These are phyloP conservation scores for Gymnopithys bicolor DNA, from an alignment of 2,797 vertebrate species.

Conservation along the genomic window DNA sequence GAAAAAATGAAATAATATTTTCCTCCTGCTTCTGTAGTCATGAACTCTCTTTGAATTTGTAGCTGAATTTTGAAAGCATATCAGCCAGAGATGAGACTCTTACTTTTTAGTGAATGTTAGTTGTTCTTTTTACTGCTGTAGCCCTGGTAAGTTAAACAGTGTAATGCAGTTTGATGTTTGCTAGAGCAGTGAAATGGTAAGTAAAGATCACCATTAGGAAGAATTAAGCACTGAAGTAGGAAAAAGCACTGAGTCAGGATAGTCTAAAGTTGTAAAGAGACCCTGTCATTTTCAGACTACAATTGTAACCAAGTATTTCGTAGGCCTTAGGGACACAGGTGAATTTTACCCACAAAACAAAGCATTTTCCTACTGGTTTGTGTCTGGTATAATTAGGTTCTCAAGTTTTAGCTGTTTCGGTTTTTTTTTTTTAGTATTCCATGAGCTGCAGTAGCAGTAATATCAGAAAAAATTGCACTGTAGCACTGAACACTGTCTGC, in stretches of 20 bases:
- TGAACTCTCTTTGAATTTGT: not conserved
- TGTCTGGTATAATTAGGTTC: not conserved
- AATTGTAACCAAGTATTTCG: not conserved
- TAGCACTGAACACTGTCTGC: not conserved
- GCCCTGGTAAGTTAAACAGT: not conserved
- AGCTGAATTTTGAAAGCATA: not conserved
- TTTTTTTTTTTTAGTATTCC: not conserved
- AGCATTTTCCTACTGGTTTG: not conserved
- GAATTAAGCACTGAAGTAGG: not conserved
- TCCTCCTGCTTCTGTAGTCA: not conserved
- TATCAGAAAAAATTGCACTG: not conserved
- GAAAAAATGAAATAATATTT: not conserved
- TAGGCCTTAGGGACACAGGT: not conserved
- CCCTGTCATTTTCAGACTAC: not conserved
- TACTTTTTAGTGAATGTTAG: not conserved
- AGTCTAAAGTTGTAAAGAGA: not conserved
- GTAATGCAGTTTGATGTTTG: conserved; percentile 1
- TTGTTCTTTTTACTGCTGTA: not conserved
- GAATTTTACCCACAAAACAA: not conserved
- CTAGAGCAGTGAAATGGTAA: not conserved
- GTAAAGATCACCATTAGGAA: not conserved
- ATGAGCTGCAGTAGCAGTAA: not conserved
- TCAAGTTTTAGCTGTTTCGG: not conserved
- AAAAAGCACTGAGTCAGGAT: not conserved
- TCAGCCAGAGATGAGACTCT: not conserved